Percentiles rank a stretch among this genome's conserved stretches.
Conservation (phyloP, 2,113 vertebrate genomes). For the Cyanoderma ruficeps region DNA sequence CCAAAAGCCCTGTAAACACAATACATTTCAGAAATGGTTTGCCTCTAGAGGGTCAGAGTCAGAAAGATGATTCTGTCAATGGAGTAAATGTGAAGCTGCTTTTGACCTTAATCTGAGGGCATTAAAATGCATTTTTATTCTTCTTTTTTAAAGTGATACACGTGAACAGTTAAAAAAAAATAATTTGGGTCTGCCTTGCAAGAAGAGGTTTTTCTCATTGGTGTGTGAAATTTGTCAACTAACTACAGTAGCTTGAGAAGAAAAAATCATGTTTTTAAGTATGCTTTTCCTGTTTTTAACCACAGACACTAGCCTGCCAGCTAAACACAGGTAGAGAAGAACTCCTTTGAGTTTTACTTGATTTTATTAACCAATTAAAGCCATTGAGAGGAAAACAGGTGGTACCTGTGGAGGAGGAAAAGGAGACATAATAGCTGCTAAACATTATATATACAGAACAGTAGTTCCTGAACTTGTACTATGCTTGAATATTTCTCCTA, state of each 20-base stretch:
- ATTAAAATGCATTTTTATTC: slow-evolving; percentile 1
- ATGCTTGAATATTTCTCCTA: neutral
- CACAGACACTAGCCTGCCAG: neutral
- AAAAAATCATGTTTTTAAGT: neutral
- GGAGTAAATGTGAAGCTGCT: neutral
- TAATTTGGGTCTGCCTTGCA: neutral
- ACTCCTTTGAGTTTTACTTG: neutral
- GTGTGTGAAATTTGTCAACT: neutral
- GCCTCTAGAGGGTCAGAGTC: slow-evolving; percentile 2
- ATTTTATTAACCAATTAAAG: neutral
- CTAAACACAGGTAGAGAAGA: neutral
- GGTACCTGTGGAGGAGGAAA: neutral
- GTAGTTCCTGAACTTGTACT: neutral
- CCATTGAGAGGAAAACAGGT: neutral
- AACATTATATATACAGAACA: neutral
- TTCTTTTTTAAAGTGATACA: neutral
- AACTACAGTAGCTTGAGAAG: neutral
- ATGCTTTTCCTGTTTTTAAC: neutral
- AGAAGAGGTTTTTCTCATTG: neutral
- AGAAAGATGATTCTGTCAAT: slow-evolving; percentile 44
- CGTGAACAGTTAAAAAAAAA: neutral
- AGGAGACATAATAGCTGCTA: neutral
- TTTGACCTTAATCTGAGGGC: slow-evolving; percentile 16
- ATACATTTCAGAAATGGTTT: slow-evolving; percentile 25
- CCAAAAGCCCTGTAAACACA: slow-evolving; percentile 19